phyloP scores from a whole-genome alignment of 2,888 invertebrate species.

The Rhogogaster chlorosoma region DNA sequence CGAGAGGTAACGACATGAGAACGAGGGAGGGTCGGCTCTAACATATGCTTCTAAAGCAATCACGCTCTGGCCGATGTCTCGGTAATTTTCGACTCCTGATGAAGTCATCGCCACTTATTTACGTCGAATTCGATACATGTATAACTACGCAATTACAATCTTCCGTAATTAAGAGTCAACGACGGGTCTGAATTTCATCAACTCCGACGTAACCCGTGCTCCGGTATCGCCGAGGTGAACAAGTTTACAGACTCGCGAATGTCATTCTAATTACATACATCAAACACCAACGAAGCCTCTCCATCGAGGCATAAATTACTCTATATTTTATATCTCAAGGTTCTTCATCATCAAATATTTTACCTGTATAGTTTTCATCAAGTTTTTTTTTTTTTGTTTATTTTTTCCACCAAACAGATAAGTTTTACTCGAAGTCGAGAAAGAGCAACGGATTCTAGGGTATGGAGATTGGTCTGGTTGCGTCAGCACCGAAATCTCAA shows the following conservation, averaged over 20 bases:
- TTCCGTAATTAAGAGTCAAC: neutral
- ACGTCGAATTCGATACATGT: slow-evolving; percentile 1
- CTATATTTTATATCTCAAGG: neutral
- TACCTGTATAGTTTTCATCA: neutral
- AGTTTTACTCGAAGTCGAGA: neutral
- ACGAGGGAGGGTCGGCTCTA: neutral
- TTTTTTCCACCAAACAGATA: neutral
- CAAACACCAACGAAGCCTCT: slow-evolving; percentile 3
- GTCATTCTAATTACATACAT: slow-evolving; percentile 13
- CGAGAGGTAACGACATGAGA: neutral
- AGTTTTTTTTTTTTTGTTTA: neutral
- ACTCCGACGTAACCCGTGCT: neutral
- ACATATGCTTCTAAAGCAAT: slow-evolving; percentile 8
- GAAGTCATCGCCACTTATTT: slow-evolving; percentile 25
- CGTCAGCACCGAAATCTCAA: neutral
- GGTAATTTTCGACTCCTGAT: neutral
- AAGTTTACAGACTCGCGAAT: slow-evolving; percentile 7
- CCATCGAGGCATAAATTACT: neutral
- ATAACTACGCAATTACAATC: slow-evolving; percentile 8
- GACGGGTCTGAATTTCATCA: slow-evolving; percentile 28
- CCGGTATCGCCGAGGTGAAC: slow-evolving; percentile 13
- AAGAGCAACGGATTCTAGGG: neutral
- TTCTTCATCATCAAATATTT: neutral
- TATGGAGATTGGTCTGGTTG: neutral
- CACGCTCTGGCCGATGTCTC: neutral